Evolutionary conservation across 1,140 invertebrate species (phyloP), one percentile per base, ranked within the genome.

Genomic region (Zaprionus nigranus): DNA sequence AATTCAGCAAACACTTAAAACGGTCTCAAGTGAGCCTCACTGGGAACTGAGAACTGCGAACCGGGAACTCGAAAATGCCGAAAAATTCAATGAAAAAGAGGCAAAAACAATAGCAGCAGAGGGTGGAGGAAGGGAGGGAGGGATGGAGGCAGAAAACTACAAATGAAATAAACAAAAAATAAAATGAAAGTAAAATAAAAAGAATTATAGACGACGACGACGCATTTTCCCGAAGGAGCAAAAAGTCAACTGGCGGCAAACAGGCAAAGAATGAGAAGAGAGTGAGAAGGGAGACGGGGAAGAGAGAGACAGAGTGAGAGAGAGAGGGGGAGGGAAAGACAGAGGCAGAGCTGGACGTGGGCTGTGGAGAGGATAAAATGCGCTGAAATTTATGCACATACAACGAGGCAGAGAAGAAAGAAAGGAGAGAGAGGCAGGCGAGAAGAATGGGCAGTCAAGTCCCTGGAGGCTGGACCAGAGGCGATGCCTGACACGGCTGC

Each of bases 1-100:
- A 87, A 86, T 73, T 70, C 76, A 74, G 80, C 77, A 76, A 87
- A 87, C 78, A 81, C 84, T 83, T 88, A 78, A 87, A 87, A 81
- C 67, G 84, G 84, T 87, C 84, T 87, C 84, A 76, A 87, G 84
- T 81, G 84, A 70, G 64, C 6, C 40, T 17, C 40, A 5, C 38
- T 40, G 5, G 38, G 38, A 40, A 46, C 40, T 46, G 5, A n/a
- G 40, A 43, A 43, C 40, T 43, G 6, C 7, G n/a, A 43, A 17
- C 30, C 11, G 30, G 3, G 30, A 30, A 30, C 43, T 58, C 46
- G 17, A 46, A 62, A 75, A 67, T 63, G 63, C 60, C 61, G 51
- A 58, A 74, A 74, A 81, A 85, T 82, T 82, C 79, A 81, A 85
- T 34, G 63, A 68, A 85, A 63, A 81, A 64, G 68, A 49, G 62